A percentile compares a stretch with the other conserved stretches of the same genome.
phyloP scores from a whole-genome alignment of 2,113 vertebrate genomes.

The Echinops telfairi region DNA sequence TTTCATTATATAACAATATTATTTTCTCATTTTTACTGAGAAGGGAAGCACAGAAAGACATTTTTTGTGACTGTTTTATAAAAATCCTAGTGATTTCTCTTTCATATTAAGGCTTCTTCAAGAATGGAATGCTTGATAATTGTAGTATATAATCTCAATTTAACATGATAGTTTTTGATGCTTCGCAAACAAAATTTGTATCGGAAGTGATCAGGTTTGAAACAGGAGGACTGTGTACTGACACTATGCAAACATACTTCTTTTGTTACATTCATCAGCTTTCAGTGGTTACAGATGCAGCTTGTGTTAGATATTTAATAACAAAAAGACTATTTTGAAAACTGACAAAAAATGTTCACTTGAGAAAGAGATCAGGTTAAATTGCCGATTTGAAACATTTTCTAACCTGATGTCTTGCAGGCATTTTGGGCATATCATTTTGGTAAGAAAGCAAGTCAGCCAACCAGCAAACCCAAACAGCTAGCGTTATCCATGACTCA shows the following conservation, averaged over 20 bases:
- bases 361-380: slow-evolving; percentile 51
- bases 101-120: slow-evolving; percentile 34
- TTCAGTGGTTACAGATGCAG: slow-evolving; percentile 17
- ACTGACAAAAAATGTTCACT: slow-evolving; percentile 24
- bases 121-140: slow-evolving; percentile 14
- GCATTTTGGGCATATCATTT: slow-evolving; percentile 8
- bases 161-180: not conserved
- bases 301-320: slow-evolving; percentile 23
- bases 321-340: slow-evolving; percentile 39
- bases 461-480: not conserved
- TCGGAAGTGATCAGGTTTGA: slow-evolving; percentile 29
- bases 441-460: slow-evolving; percentile 6
- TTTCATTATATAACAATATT: slow-evolving; percentile 51
- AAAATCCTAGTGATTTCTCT: slow-evolving; percentile 57
- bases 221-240: not conserved
- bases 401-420: slow-evolving; percentile 21
- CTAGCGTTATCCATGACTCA: not conserved
- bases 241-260: slow-evolving; percentile 1
- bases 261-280: slow-evolving; percentile 25
- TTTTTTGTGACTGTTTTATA: slow-evolving; percentile 56
- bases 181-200: not conserved
- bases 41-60: slow-evolving; percentile 44
- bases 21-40: slow-evolving; percentile 60
- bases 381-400: slow-evolving; percentile 31
- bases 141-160: slow-evolving; percentile 8